phyloP scores from a whole-genome alignment of 2,888 invertebrate species.

The Fragum whitleyi region DNA sequence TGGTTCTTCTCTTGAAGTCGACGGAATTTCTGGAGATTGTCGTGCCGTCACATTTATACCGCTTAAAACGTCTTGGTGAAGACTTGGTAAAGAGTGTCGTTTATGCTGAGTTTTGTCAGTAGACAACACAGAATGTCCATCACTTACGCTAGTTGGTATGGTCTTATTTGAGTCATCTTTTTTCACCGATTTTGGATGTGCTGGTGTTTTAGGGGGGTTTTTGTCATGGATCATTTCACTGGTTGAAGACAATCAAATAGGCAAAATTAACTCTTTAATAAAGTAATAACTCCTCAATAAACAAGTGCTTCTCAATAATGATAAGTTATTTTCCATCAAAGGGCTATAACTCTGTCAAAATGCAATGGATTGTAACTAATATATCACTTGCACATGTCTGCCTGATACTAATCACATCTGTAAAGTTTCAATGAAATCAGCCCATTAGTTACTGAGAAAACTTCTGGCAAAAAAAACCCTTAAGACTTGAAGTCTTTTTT shows the following conservation, averaged over 20 bases:
- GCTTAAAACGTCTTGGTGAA: background rate
- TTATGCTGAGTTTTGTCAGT: background rate
- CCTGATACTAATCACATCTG: too few relatives aligned
- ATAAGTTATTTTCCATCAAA: too few relatives aligned
- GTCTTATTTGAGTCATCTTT: constrained; percentile 1
- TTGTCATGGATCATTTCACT: constrained; percentile 11
- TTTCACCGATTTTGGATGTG: constrained; percentile 38
- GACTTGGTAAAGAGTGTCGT: constrained; percentile 13
- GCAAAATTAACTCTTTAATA: too few relatives aligned
- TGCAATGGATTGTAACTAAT: too few relatives aligned
- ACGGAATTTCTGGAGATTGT: constrained; percentile 23
- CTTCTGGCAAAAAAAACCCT: too few relatives aligned
- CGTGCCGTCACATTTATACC: background rate
- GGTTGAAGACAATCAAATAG: background rate
- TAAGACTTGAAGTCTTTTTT: too few relatives aligned
- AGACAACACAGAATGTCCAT: background rate
- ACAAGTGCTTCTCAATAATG: too few relatives aligned
- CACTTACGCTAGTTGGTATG: background rate
- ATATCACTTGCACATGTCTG: too few relatives aligned
- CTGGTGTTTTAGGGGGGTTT: constrained; percentile 40
- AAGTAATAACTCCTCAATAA: too few relatives aligned
- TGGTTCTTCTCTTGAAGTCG: constrained; percentile 11
- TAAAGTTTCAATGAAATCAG: too few relatives aligned
- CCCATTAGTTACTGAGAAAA: too few relatives aligned
- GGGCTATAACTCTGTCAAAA: too few relatives aligned